phyloP scores from a whole-genome alignment of 2,113 vertebrate genomes.

The Phaethon lepturus region DNA sequence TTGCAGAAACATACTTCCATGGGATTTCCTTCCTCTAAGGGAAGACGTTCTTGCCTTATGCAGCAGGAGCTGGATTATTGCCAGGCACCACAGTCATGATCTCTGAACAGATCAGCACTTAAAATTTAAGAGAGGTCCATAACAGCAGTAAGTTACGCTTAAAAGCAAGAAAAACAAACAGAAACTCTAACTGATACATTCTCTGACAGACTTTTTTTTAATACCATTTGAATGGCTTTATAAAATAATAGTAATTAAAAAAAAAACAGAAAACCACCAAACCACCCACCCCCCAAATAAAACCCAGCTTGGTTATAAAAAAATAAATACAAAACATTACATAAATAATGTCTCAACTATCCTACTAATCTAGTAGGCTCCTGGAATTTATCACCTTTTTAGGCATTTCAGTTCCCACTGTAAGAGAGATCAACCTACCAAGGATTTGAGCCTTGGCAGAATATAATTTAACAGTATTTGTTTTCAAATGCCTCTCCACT shows the following conservation, averaged over 20 bases:
- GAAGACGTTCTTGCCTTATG: neutral
- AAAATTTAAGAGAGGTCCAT: neutral
- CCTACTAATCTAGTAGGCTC: neutral
- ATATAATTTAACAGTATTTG: neutral
- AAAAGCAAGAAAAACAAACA: neutral
- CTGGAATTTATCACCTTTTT: neutral
- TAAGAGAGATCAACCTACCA: neutral
- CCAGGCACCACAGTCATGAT: neutral
- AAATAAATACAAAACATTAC: neutral
- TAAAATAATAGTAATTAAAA: too few relatives aligned
- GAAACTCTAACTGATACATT: neutral
- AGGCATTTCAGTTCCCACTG: neutral
- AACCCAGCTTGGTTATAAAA: neutral
- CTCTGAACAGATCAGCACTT: neutral
- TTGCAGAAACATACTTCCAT: neutral
- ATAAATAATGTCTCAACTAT: neutral
- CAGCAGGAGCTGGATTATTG: neutral
- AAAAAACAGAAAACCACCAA: neutral
- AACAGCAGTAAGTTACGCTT: neutral
- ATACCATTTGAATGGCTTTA: neutral
- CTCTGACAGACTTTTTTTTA: neutral
- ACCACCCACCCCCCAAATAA: too few relatives aligned
- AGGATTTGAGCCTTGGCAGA: neutral
- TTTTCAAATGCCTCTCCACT: neutral
- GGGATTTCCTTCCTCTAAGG: neutral